Conservation (phyloP, 2,888 invertebrate species). For the Erebia epiphron region DNA sequence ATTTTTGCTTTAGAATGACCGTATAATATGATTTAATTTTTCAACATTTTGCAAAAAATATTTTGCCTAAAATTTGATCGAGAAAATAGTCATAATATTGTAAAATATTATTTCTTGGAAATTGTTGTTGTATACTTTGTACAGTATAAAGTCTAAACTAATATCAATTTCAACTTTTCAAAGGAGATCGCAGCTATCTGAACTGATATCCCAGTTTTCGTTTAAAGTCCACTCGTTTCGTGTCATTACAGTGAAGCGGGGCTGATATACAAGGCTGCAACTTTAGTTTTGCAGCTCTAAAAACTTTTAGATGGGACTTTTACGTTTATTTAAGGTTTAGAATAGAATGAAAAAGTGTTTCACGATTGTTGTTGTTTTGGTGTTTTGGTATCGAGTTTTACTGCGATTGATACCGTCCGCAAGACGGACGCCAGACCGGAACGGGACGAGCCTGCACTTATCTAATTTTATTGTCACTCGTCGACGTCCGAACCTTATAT, state of each 20-base stretch:
- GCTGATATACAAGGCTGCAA: constrained; percentile 63
- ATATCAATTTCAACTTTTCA: constrained; percentile 46
- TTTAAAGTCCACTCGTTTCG: constrained; percentile 74
- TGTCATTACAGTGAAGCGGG: constrained; percentile 72
- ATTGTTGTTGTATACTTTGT: not conserved
- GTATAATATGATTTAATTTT: too few species aligned
- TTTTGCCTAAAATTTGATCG: too few species aligned
- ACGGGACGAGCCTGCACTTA: constrained; percentile 76
- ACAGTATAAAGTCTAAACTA: constrained; percentile 10
- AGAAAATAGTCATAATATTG: too few species aligned
- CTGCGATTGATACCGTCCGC: constrained; percentile 79
- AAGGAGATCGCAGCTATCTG: constrained; percentile 64
- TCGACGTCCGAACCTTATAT: constrained; percentile 67
- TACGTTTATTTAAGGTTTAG: constrained; percentile 38
- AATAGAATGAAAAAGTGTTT: constrained; percentile 42
- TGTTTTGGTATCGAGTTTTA: constrained; percentile 69
- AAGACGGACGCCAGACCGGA: constrained; percentile 67
- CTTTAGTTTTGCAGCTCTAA: constrained; percentile 38
- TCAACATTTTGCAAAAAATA: too few species aligned
- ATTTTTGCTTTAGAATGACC: too few species aligned
- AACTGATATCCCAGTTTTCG: constrained; percentile 67
- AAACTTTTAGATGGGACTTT: not conserved
- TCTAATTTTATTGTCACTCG: constrained; percentile 82
- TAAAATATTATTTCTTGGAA: not conserved
- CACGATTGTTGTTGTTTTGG: constrained; percentile 44